Evolutionary conservation across 2,113 vertebrate species (phyloP).

Genomic region (Petaurus breviceps): DNA sequence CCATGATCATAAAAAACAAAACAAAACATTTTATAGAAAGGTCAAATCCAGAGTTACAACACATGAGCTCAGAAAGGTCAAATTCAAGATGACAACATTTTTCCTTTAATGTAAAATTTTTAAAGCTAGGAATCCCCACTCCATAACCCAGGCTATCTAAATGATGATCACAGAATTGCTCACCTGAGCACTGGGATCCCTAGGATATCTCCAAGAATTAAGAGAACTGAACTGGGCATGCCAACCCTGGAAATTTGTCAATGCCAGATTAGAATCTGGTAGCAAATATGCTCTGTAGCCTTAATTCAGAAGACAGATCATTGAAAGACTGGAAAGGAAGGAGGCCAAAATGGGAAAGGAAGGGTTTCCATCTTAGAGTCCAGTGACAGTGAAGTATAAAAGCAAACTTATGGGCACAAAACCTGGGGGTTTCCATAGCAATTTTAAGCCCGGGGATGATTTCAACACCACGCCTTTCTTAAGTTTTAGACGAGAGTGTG

Average conservation of each 20-base stretch:
- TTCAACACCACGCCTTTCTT: not conserved
- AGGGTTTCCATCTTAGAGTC: not conserved
- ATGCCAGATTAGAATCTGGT: too few relatives aligned
- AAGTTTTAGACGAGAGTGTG: not conserved
- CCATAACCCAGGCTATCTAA: not conserved
- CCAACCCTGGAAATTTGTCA: not conserved
- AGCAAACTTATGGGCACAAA: not conserved
- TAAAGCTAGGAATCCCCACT: not conserved
- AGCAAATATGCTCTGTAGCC: not conserved
- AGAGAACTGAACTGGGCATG: not conserved
- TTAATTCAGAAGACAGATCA: not conserved
- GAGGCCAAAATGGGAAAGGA: too few relatives aligned
- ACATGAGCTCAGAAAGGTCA: not conserved
- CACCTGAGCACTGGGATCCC: not conserved
- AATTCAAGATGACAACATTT: not conserved
- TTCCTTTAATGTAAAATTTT: not conserved
- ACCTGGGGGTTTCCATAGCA: not conserved
- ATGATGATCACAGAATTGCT: not conserved
- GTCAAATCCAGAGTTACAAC: not conserved
- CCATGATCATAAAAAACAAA: not conserved
- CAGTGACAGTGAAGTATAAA: not conserved
- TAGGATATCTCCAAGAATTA: not conserved
- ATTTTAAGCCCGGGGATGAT: not conserved
- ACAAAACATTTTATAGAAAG: not conserved
- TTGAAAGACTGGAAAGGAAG: not conserved